Conservation (phyloP, 2,888 invertebrate genomes). For the Ametastegia equiseti region DNA sequence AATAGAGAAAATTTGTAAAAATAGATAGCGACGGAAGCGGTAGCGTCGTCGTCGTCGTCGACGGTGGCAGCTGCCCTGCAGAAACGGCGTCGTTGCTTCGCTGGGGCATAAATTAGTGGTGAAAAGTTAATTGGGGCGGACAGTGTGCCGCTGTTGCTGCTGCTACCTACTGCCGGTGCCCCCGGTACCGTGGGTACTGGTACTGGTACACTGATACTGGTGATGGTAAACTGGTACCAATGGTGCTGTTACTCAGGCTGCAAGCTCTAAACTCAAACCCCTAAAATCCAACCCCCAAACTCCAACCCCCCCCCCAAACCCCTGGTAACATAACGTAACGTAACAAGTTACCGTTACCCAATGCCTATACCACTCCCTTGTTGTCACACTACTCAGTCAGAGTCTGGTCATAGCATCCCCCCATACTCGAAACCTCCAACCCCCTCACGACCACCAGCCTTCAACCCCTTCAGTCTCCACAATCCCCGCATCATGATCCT, state of each 20-base stretch:
- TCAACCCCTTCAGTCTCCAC: no score
- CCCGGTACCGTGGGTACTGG: no score
- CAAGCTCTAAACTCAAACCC: no score
- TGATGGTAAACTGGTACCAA: background rate
- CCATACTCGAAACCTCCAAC: background rate
- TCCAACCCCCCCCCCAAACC: no score
- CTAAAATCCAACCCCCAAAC: no score
- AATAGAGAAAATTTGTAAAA: no score
- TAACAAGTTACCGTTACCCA: conserved; percentile 20
- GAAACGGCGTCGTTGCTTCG: no score
- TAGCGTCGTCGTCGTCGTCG: no score
- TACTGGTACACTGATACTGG: background rate
- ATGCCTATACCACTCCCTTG: background rate
- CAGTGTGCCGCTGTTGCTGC: conserved; percentile 57
- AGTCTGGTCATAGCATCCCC: background rate
- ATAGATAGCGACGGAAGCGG: conserved; percentile 53
- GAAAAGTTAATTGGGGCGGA: conserved; percentile 75
- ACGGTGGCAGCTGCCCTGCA: no score
- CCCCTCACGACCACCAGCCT: no score
- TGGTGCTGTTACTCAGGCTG: background rate
- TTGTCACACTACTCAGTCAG: conserved; percentile 39
- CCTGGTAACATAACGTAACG: background rate
- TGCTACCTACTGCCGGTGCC: background rate
- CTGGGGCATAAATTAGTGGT: conserved; percentile 73
- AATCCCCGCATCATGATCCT: no score